These are phyloP conservation scores for Tuberolachnus salignus DNA, from an alignment of 2,888 invertebrate genomes.

Conservation along the genomic window DNA sequence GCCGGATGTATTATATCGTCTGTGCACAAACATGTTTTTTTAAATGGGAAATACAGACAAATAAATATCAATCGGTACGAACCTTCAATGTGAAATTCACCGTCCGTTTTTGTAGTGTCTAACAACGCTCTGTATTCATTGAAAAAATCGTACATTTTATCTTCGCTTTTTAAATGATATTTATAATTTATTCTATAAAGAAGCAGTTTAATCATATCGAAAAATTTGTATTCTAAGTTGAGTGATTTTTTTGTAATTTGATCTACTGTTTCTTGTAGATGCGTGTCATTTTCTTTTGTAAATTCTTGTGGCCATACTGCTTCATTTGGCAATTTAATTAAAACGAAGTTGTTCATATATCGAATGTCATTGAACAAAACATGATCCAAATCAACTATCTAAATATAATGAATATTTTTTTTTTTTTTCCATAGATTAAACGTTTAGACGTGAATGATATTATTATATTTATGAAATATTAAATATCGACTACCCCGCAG, in stretches of 20 bases:
- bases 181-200: slow-evolving; percentile 9
- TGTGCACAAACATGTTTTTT: background rate
- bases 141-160: background rate
- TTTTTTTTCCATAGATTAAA: background rate
- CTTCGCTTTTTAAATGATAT: slow-evolving; percentile 19
- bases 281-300: background rate
- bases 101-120: background rate
- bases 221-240: background rate
- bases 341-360: background rate
- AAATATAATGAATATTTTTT: too few relatives aligned
- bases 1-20: background rate
- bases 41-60: background rate
- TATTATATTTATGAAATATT: background rate
- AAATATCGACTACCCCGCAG: too few relatives aligned
- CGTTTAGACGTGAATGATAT: background rate
- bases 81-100: background rate
- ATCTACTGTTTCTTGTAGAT: background rate
- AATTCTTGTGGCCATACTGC: background rate
- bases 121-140: background rate
- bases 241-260: background rate
- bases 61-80: background rate
- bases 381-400: slow-evolving; percentile 19
- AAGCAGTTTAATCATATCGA: slow-evolving; percentile 9
- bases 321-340: background rate
- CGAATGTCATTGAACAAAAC: background rate